These are phyloP conservation scores for Erithacus rubecula DNA, from an alignment of 2,797 vertebrate species.

Conservation along the genomic window DNA sequence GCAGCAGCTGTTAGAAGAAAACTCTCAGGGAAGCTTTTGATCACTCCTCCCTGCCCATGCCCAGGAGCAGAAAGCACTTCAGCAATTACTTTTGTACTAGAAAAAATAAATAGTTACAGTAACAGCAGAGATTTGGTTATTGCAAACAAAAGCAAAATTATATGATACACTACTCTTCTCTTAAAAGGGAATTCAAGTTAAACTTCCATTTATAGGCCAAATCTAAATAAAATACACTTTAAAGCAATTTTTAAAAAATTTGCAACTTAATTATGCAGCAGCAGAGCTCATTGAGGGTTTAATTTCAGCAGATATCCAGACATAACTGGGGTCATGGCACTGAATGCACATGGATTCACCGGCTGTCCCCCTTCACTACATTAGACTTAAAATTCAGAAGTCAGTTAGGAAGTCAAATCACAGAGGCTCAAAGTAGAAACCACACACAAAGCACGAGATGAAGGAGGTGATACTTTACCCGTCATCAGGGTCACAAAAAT, in stretches of 20 bases:
- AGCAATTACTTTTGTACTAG: neutral
- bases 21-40: neutral
- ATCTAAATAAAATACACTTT: neutral
- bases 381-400: constrained; percentile 2
- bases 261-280: neutral
- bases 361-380: rapidly evolving
- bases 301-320: neutral
- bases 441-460: constrained; percentile 27
- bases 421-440: neutral
- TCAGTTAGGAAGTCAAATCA: neutral
- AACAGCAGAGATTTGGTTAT: neutral
- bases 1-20: neutral
- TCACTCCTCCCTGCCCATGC: neutral
- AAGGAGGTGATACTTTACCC: constrained; percentile 40
- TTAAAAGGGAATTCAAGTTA: neutral
- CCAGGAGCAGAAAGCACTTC: neutral
- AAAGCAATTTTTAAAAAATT: neutral
- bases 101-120: neutral
- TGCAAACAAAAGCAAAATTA: neutral
- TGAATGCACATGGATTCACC: rapidly evolving
- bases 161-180: neutral
- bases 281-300: neutral
- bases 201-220: neutral
- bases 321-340: rapidly evolving
- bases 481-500: constrained; percentile 25